Evolutionary conservation across 1,140 invertebrate species (phyloP), one percentile per base, ranked within the genome.

Genomic region (Ptiloglossa arizonensis): DNA sequence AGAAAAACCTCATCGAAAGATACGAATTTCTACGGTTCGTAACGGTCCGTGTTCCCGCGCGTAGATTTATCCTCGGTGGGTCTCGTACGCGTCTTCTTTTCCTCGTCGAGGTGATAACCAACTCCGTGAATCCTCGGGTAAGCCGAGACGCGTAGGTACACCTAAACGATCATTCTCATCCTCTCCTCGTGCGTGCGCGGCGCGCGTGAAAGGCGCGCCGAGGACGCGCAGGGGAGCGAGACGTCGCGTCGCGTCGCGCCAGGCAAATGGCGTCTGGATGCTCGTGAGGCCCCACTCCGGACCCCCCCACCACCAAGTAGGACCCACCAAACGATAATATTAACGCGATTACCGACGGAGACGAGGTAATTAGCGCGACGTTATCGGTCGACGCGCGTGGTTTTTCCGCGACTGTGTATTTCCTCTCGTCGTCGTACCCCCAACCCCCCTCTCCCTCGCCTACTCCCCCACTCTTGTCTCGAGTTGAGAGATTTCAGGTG

Each of bases 11-110:
- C n/a, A n/a, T n/a, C n/a, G 32, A 57, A 79, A 86, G 81, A 86
- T 74, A 80, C 75, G 70, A 86, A 87, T 84, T 86, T 84, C 72
- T 87, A 66, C 74, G 66, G 73, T 59, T 73, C 63, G 19, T 84
- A 83, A 84, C 82, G 82, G 82, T 83, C 52, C 35, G 50, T 52
- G 54, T 60, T 66, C 44, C 48, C n/a, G 13, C 32, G 19, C 67
- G 46, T 29, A 52, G 60, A 75, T 80, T 75, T 80, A 83, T 83
- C 54, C 56, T 59, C 68, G 77, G 35, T 67, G 41, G 3, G 32
- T 35, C 32, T n/a, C n/a, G n/a, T n/a, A n/a, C n/a, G 41, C 41
- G 60, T 52, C 52, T 64, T 66, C 54, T 70, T 75, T 38, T 82
- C 66, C 17, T 6, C 35, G 29, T 8, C 27, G 48, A 64, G 72